A percentile compares a stretch with the other conserved stretches of the same genome.
Evolutionary conservation across 30 jellyfish, hydroid and myxozoan species (phyloP).

Genomic region (Hydractinia echinata): DNA sequence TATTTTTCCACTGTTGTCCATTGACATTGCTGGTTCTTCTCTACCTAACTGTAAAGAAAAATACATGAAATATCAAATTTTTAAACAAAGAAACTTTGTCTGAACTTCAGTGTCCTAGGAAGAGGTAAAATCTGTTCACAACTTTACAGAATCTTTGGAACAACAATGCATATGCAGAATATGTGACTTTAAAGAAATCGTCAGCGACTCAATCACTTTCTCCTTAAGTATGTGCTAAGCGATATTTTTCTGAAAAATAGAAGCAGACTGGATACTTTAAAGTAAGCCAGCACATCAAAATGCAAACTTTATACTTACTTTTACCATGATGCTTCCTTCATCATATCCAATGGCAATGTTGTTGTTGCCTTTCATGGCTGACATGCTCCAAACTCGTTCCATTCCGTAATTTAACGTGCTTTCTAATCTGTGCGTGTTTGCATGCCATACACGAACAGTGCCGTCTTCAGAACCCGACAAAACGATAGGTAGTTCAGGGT

Average conservation of each 20-base stretch:
- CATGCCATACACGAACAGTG: slow-evolving; percentile 96
- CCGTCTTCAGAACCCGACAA: slow-evolving; percentile 99
- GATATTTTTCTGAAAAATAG: too few relatives aligned
- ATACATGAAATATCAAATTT: background rate
- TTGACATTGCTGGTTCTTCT: slow-evolving; percentile 98
- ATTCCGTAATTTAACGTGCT: slow-evolving; percentile 92
- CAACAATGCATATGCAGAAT: background rate
- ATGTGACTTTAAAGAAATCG: background rate
- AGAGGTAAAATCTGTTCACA: too few relatives aligned
- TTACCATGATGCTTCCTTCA: slow-evolving; percentile 95
- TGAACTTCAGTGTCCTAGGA: too few relatives aligned
- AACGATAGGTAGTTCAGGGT: slow-evolving; percentile 95
- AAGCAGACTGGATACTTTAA: background rate
- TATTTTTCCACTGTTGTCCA: slow-evolving; percentile 97
- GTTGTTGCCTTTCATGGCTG: slow-evolving; percentile 85
- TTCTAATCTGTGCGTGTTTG: slow-evolving; percentile 90
- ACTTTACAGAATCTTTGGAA: too few relatives aligned
- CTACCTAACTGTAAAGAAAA: slow-evolving; percentile 74
- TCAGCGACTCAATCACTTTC: too few relatives aligned
- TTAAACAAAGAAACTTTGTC: too few relatives aligned
- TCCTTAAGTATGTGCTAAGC: too few relatives aligned
- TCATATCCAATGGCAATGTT: slow-evolving; percentile 94
- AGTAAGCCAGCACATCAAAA: background rate
- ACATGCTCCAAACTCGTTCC: slow-evolving; percentile 98
- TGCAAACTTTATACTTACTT: slow-evolving; percentile 33